A percentile compares a stretch with the other conserved stretches of the same genome.
phyloP scores from a whole-genome alignment of 2,888 invertebrate genomes.

The Actias luna region DNA sequence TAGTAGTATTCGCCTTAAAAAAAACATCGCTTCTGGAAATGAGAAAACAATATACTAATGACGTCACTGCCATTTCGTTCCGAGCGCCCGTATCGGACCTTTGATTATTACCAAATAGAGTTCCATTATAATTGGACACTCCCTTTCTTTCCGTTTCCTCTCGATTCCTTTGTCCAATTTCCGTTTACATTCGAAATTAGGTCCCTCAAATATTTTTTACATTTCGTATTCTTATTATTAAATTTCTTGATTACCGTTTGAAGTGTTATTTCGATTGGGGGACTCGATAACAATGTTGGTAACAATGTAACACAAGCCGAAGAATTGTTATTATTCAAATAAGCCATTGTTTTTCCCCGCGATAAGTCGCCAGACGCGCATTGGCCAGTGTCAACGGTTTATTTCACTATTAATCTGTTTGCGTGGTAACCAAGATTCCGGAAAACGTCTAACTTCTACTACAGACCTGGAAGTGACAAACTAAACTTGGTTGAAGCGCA shows the following conservation, averaged over 20 bases:
- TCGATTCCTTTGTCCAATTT: slow-evolving; percentile 25
- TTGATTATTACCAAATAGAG: slow-evolving; percentile 19
- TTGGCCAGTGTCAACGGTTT: not conserved
- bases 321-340: not conserved
- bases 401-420: not conserved
- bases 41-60: not conserved
- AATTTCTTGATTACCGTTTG: not conserved
- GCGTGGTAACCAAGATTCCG: too few relatives aligned
- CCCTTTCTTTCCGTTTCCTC: slow-evolving; percentile 35
- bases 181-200: slow-evolving; percentile 35
- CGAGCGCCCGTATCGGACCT: slow-evolving; percentile 16
- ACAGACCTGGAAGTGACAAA: too few relatives aligned
- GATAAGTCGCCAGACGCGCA: not conserved
- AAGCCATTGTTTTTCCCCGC: not conserved
- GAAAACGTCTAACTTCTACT: too few relatives aligned
- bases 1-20: not conserved
- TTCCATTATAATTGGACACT: slow-evolving; percentile 33
- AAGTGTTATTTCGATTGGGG: slow-evolving; percentile 4
- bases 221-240: slow-evolving; percentile 4
- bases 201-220: slow-evolving; percentile 18
- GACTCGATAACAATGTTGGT: not conserved
- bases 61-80: not conserved
- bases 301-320: not conserved
- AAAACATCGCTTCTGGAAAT: not conserved
- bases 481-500: too few relatives aligned